A percentile compares a stretch with the other conserved stretches of the same genome.
These are phyloP conservation scores for Tragelaphus scriptus DNA, from an alignment of 2,113 vertebrate species.

Conservation along the genomic window DNA sequence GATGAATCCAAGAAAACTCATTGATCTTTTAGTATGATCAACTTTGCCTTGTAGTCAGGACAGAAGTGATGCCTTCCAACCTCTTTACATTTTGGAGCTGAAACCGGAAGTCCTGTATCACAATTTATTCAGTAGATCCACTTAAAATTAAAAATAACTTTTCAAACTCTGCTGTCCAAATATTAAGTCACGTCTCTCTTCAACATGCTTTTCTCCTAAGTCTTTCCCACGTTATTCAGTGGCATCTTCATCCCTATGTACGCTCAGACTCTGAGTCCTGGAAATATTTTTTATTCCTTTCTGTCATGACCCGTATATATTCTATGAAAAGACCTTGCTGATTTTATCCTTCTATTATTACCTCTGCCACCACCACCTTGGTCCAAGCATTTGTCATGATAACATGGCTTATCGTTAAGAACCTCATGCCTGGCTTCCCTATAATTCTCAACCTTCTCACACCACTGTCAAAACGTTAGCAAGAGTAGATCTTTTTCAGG, in stretches of 20 bases:
- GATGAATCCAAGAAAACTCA: not conserved
- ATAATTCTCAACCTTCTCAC: not conserved
- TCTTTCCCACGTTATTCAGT: not conserved
- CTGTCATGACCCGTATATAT: not conserved
- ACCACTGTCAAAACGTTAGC: not conserved
- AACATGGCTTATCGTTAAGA: not conserved
- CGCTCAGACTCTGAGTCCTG: not conserved
- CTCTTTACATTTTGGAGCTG: not conserved
- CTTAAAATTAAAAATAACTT: not conserved
- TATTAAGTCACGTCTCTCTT: not conserved
- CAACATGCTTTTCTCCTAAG: not conserved
- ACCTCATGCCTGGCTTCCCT: accelerated
- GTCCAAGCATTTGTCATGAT: not conserved
- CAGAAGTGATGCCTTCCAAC: not conserved
- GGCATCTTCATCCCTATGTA: not conserved
- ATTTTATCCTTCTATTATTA: not conserved
- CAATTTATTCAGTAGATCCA: not conserved
- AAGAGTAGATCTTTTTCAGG: not conserved
- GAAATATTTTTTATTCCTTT: not conserved
- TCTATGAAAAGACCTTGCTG: not conserved
- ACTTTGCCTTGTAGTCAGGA: not conserved
- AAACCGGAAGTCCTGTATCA: not conserved
- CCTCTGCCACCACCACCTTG: not conserved
- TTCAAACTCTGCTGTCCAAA: not conserved
- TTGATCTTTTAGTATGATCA: not conserved